Percentiles rank a stretch among this genome's conserved stretches.
Evolutionary conservation across 2,888 invertebrate species (phyloP).

Genomic region (Drosophila paramelanica): DNA sequence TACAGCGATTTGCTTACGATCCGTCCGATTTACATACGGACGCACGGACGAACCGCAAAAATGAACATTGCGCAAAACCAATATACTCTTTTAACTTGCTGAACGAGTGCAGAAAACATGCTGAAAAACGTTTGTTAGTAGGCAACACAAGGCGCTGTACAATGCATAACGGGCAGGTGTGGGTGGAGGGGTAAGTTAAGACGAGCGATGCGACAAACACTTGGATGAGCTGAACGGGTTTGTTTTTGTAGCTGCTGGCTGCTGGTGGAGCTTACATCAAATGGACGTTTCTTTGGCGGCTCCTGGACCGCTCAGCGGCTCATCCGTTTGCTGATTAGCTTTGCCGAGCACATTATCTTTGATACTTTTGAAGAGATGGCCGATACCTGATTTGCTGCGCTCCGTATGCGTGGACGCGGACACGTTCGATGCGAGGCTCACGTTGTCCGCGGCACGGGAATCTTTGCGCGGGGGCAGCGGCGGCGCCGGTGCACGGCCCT

Average conservation of each 20-base stretch:
- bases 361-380: constrained; percentile 70
- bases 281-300: constrained; percentile 65
- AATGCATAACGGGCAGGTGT: constrained; percentile 27
- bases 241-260: constrained; percentile 24
- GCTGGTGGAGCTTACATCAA: constrained; percentile 64
- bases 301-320: constrained; percentile 31
- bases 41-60: too few species aligned
- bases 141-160: constrained; percentile 64
- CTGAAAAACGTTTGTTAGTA: constrained; percentile 67
- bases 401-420: constrained; percentile 39
- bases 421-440: constrained; percentile 51
- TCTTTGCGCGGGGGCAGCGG: constrained; percentile 60
- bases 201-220: constrained; percentile 44
- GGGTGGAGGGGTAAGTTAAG: constrained; percentile 43
- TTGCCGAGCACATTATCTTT: constrained; percentile 76
- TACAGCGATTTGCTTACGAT: too few species aligned
- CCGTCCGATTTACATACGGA: too few species aligned
- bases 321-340: constrained; percentile 50
- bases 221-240: constrained; percentile 55
- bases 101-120: constrained; percentile 40
- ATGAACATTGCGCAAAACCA: too few species aligned
- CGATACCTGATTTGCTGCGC: constrained; percentile 67
- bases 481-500: constrained; percentile 82
- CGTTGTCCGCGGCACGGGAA: constrained; percentile 36
- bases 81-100: too few species aligned